Evolutionary conservation across 2,113 vertebrate genomes (phyloP), one percentile per base, ranked within the genome.

Genomic region (Apus apus): DNA sequence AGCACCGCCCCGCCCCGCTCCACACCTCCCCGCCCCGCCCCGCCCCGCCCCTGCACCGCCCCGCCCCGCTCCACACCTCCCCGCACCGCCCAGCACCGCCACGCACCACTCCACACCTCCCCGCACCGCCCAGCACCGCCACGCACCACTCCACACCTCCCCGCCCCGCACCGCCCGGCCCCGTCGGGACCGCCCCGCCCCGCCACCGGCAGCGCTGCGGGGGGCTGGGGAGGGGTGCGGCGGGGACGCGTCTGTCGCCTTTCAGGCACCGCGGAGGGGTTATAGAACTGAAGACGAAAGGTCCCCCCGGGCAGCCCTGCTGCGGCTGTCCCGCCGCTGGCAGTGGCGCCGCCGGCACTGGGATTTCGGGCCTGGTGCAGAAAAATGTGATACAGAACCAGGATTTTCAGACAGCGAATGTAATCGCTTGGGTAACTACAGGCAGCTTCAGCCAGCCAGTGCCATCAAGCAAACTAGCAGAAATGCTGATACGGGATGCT

Each of bases 201-300:
- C n/a, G 32, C 7, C 64, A 6, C 53, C 45, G 8, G 29, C 74
- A 13, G 43, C 54, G 54, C 77, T 5, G 7, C 81, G 40, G 14
- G 21, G 27, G n/a, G n/a, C n/a, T 16, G 8, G 27, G 6, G 21
- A 1, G 29, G 2, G 5, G 70, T n/a, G n/a, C 2, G 5, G 7
- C 17, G 10, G 12, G 30, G 43, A 3, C 14, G 9, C 7, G 6
- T 0, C 66, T 22, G 0, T 2, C 4, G 5, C 30, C 34, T 15
- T 11, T 3, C 2, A 10, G 15, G 61, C 19, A 5, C 15, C 0
- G 57, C 8, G 26, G 30, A 18, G 13, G 15, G 45, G 38, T 12
- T 3, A 30, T 71, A 13, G 56, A 54, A 22, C 6, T 1, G 8
- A 17, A 20, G 25, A 4, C 22, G 13, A 65, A 29, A 16, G 1